Evolutionary conservation across 2,113 vertebrate species (phyloP), one percentile per base, ranked within the genome.

Genomic region (Tachuris rubrigastra): DNA sequence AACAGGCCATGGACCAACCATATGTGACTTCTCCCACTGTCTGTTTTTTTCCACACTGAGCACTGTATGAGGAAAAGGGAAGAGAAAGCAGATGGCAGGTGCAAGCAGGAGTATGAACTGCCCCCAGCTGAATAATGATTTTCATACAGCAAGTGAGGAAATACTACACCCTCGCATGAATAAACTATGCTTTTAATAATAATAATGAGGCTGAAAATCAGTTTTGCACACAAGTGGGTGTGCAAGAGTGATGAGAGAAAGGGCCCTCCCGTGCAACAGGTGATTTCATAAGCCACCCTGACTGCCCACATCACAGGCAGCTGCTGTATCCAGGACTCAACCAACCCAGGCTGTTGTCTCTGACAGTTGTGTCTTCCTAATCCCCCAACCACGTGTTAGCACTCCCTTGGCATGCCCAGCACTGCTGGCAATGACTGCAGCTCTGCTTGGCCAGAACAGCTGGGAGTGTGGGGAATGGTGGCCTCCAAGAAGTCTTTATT

Each of bases 281-380:
- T 97, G 96, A 87, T 69, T 56, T 94, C 81, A n/a, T 58, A 90
- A 95, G 72, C 78, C 22, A 9, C 35, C 67, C 75, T 87, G 83
- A 67, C 91, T 94, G 63, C 82, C 49, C 86, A 31, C 52, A 71
- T 21, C 5, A 13, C 47, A 78, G 69, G 92, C 95, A 97, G 94
- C 97, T 97, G 97, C 95, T 90, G 75, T 74, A 47, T 73, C 69
- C 89, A 46, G 71, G 92, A 71, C 93, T 87, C 11, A 49, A 59
- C 82, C 94, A 44, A 35, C 59, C 44, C 93, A 66, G 78, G 85
- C 83, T 86, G 71, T 42, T 89, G 72, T 91, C 87, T 73, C 47
- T n/a, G 94, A 55, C 85, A 94, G 65, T 53, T 92, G 95, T 47
- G 79, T 92, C 87, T 91, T 75, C 55, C 76, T 97, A 95, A 96